Percentiles rank a stretch among this genome's conserved stretches.
Conservation (phyloP, 2,113 vertebrate genomes). For the Scomber colias region DNA sequence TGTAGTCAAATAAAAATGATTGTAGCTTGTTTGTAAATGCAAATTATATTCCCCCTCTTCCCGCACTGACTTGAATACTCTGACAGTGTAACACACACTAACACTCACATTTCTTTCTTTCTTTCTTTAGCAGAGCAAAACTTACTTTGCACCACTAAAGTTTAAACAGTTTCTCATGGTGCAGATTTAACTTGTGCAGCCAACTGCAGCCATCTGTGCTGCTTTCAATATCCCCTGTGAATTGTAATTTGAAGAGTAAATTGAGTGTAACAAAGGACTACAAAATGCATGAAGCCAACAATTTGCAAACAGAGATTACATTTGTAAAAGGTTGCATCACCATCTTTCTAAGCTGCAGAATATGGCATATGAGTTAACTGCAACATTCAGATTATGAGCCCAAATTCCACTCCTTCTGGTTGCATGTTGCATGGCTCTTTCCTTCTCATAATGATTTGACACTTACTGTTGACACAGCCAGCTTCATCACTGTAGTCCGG, state of each 20-base stretch:
- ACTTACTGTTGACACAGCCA: conserved; percentile 91
- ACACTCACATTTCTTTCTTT: background rate
- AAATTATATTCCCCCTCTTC: background rate
- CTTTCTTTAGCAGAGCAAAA: background rate
- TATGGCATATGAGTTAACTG: background rate
- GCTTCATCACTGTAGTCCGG: conserved; percentile 93
- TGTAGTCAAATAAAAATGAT: background rate
- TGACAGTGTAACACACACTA: background rate
- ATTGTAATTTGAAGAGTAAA: conserved; percentile 28
- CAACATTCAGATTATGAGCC: background rate
- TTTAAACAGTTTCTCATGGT: conserved; percentile 38
- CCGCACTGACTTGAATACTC: background rate
- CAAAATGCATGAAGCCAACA: background rate
- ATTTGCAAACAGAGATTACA: conserved; percentile 1
- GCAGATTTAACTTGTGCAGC: conserved; percentile 21
- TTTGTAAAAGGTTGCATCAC: background rate
- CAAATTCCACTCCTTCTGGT: background rate
- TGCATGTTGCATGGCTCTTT: background rate
- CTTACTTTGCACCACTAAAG: background rate
- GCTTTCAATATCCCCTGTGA: conserved; percentile 21
- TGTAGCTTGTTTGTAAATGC: background rate
- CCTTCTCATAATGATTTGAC: background rate
- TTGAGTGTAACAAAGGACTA: conserved; percentile 11
- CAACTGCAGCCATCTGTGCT: conserved; percentile 53
- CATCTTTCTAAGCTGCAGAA: background rate